A percentile compares a stretch with the other conserved stretches of the same genome.
phyloP scores from a whole-genome alignment of 2,113 vertebrate species.

The Grammomys dolichurus region DNA sequence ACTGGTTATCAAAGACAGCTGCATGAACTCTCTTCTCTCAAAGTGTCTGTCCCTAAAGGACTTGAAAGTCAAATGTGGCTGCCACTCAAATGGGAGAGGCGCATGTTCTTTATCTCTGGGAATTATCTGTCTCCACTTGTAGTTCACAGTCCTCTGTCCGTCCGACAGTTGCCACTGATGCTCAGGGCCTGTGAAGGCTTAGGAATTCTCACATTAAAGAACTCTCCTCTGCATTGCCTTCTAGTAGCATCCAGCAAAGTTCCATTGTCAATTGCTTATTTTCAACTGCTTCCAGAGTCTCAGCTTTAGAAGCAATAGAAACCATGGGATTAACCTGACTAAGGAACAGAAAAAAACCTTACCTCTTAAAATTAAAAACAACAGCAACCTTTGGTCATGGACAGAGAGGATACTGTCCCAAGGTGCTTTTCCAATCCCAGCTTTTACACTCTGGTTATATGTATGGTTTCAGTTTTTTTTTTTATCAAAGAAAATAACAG shows the following conservation, averaged over 20 bases:
- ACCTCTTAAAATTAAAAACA: slow-evolving; percentile 55
- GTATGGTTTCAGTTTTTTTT: slow-evolving; percentile 13
- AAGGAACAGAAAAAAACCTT: slow-evolving; percentile 60
- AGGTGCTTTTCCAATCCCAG: not conserved
- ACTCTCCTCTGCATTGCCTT: slow-evolving; percentile 83
- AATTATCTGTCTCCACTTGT: slow-evolving; percentile 84
- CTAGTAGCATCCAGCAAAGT: slow-evolving; percentile 79
- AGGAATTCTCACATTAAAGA: slow-evolving; percentile 80
- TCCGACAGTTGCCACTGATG: slow-evolving; percentile 88
- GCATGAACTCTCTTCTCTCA: slow-evolving; percentile 86
- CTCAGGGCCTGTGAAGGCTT: slow-evolving; percentile 88
- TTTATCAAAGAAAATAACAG: slow-evolving; percentile 2
- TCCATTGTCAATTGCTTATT: slow-evolving; percentile 71
- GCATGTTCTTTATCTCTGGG: slow-evolving; percentile 85
- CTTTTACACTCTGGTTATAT: slow-evolving; percentile 3
- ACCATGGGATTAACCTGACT: slow-evolving; percentile 59
- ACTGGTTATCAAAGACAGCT: slow-evolving; percentile 90
- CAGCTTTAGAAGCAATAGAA: slow-evolving; percentile 69
- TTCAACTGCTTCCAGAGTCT: slow-evolving; percentile 74
- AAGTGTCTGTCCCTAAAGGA: slow-evolving; percentile 83
- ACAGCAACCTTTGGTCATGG: slow-evolving; percentile 12
- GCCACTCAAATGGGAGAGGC: slow-evolving; percentile 85
- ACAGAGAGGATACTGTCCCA: not conserved
- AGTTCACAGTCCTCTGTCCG: slow-evolving; percentile 68
- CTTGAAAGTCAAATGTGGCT: slow-evolving; percentile 88